Evolutionary conservation across 2,797 vertebrate genomes (phyloP).

Genomic region (Dallia pectoralis): DNA sequence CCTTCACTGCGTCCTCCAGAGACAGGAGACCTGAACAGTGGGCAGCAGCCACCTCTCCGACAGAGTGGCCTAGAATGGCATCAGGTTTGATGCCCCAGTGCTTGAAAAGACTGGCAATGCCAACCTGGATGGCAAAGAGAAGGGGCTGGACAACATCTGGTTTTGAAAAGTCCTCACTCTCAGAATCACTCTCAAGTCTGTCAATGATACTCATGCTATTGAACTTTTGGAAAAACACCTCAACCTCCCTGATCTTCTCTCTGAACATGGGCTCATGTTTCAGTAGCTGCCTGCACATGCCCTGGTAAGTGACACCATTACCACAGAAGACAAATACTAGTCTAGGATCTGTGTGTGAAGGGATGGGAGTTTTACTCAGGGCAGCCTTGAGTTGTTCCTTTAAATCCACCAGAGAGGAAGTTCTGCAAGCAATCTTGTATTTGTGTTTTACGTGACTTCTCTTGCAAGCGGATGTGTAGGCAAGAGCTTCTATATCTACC

Average conservation of each 20-base stretch:
- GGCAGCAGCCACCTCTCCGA: constrained; percentile 85
- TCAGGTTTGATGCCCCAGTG: constrained; percentile 80
- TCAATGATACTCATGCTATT: constrained; percentile 64
- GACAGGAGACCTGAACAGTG: constrained; percentile 84
- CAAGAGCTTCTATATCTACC: constrained; percentile 68
- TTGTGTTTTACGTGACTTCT: constrained; percentile 80
- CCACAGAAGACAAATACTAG: constrained; percentile 86
- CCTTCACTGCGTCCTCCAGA: constrained; percentile 81
- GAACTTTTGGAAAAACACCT: constrained; percentile 59
- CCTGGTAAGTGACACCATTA: constrained; percentile 75
- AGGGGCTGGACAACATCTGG: constrained; percentile 77
- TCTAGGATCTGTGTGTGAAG: constrained; percentile 54
- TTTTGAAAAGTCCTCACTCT: constrained; percentile 61
- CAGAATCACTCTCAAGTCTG: constrained; percentile 58
- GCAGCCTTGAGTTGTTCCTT: constrained; percentile 63
- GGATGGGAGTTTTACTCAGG: constrained; percentile 32
- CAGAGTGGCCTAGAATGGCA: constrained; percentile 77
- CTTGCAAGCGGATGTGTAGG: constrained; percentile 84
- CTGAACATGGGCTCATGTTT: constrained; percentile 77
- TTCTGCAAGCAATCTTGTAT: constrained; percentile 76
- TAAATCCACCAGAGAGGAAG: constrained; percentile 72
- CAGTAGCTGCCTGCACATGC: constrained; percentile 77
- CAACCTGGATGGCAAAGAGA: constrained; percentile 85
- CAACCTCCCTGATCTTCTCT: constrained; percentile 74
- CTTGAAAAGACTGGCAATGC: constrained; percentile 73